A percentile compares a stretch with the other conserved stretches of the same genome.
These are phyloP conservation scores for Eira barbara DNA, from an alignment of 2,113 vertebrate genomes.

Conservation along the genomic window DNA sequence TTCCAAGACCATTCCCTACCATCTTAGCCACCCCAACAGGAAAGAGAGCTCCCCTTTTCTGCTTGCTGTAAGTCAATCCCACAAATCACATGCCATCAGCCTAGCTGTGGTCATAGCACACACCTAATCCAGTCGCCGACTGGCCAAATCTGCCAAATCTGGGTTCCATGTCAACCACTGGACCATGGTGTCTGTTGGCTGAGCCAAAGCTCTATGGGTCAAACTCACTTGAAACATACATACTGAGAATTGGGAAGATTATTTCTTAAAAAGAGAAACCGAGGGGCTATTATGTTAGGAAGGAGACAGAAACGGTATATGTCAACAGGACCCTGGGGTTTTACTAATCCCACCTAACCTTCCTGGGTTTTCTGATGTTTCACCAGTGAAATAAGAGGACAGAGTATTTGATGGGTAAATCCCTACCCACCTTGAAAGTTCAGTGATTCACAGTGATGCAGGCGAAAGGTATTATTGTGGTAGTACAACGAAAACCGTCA, in stretches of 20 bases:
- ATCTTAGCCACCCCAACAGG: neutral
- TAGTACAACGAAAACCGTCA: neutral
- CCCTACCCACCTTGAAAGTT: neutral
- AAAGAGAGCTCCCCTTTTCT: neutral
- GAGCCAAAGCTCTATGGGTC: neutral
- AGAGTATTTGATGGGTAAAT: too few species aligned
- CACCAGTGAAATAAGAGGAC: neutral
- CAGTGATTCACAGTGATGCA: neutral
- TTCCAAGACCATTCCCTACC: neutral
- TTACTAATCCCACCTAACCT: neutral
- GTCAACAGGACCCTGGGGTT: neutral
- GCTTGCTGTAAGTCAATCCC: neutral
- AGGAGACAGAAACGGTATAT: accelerated
- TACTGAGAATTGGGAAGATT: too few species aligned
- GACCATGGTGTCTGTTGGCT: neutral
- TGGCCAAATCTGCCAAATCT: neutral
- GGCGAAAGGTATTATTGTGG: neutral
- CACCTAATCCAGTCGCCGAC: neutral
- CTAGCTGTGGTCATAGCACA: neutral
- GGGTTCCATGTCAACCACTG: neutral
- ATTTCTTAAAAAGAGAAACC: neutral
- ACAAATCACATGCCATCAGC: neutral
- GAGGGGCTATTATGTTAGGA: neutral
- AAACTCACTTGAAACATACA: neutral
- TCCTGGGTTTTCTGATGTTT: neutral